phyloP scores from a whole-genome alignment of 1,140 invertebrate species.

The Orius insidiosus region DNA sequence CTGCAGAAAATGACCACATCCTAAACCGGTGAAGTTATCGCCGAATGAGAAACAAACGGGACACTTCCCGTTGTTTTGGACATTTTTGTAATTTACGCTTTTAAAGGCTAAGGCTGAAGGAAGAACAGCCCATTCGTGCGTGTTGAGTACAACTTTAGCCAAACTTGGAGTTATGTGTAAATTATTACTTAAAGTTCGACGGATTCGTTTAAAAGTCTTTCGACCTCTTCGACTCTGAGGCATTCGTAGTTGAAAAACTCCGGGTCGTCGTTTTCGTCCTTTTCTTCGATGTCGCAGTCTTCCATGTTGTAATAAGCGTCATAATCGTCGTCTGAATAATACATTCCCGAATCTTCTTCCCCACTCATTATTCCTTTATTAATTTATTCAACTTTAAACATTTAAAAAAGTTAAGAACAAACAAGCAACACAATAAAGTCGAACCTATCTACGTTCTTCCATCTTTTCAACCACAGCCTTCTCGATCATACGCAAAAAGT shows the following conservation, averaged over 20 bases:
- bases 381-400: neutral
- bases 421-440: neutral
- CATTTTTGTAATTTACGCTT: constrained; percentile 15
- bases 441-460: no score
- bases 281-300: constrained; percentile 55
- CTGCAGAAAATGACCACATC: constrained; percentile 88
- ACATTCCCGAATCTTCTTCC: constrained; percentile 37
- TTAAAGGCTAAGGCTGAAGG: constrained; percentile 25
- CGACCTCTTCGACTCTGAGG: constrained; percentile 78
- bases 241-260: constrained; percentile 83
- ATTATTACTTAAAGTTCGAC: constrained; percentile 76
- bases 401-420: neutral
- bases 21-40: constrained; percentile 56
- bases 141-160: constrained; percentile 79
- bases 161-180: constrained; percentile 69
- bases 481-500: no score
- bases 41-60: constrained; percentile 38
- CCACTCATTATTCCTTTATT: constrained; percentile 20
- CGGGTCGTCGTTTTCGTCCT: constrained; percentile 57
- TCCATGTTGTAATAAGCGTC: constrained; percentile 42
- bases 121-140: constrained; percentile 68
- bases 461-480: no score
- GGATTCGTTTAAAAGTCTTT: constrained; percentile 79
- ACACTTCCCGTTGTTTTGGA: constrained; percentile 29
- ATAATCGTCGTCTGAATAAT: constrained; percentile 38